Base-by-base conservation (phyloP, 2,797 vertebrate species). In the Sebastes ruberrimus region DNA sequence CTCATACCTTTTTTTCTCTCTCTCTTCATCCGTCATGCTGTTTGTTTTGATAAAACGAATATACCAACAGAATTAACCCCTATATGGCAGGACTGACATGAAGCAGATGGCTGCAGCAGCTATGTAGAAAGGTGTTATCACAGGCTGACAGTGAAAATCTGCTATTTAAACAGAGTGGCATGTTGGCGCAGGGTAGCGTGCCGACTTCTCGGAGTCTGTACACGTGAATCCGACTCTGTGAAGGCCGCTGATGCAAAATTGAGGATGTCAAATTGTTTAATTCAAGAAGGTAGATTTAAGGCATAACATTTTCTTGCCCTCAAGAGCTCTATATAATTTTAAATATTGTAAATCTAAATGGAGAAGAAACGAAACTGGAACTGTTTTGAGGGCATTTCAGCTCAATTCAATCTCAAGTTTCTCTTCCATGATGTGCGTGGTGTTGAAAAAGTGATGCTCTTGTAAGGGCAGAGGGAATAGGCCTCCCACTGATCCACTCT, bases 21-120 rank as follows among this genome's bases (percentile, higher is more conserved):
- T 80, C 63, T 82, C 88, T 82, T 89, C 80, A 74, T 92, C 90
- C 81, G 87, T 88, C 89, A 84, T 53, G 64, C 86, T 94, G 92
- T 94, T 94, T 94, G 91, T 94, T 93, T 94, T 94, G 91, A 89
- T 86, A 93, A 92, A 92, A 88, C 55, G 76, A 89, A 92, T 86
- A 88, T 84, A 94, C 83, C 92, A 94, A 94, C 93, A 94, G 89
- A 92, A 90, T 93, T 91, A 93, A 94, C 89, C 90, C 87, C 81
- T 91, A 82, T 87, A 88, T 46, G 86, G 87, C 91, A 82, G 88
- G 72, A 87, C 80, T 93, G 93, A 93, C 90, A 89, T 80, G 82
- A 89, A 93, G 89, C 93, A 94, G 93, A 94, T 94, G 93, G 94
- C 88, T 89, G 81, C 89, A 88, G 90, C 90, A 91, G 92, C 92